Conservation (phyloP, 2,888 invertebrate species). For the Trachelus tabidus region DNA sequence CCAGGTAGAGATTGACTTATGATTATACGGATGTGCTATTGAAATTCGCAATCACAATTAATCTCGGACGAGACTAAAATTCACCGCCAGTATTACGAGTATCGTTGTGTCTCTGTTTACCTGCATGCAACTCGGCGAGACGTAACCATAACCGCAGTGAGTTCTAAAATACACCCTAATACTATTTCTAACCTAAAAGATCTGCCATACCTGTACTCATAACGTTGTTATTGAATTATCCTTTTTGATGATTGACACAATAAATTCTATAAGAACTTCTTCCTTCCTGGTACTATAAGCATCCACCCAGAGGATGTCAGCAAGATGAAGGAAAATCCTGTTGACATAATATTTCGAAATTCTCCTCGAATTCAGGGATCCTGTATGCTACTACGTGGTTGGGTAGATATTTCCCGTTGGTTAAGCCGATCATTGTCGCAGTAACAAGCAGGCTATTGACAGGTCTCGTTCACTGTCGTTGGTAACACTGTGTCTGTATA, state of each 20-base stretch:
- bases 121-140: not conserved
- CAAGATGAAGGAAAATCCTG: not conserved
- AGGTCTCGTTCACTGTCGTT: constrained; percentile 46
- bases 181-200: not conserved
- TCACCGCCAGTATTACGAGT: too few relatives aligned
- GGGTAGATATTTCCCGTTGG: constrained; percentile 59
- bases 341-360: not conserved
- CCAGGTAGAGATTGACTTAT: not conserved
- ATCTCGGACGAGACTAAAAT: not conserved
- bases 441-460: constrained; percentile 64
- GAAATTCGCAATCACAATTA: not conserved
- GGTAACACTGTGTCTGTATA: constrained; percentile 14
- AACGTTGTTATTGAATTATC: not conserved
- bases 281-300: not conserved
- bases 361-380: not conserved
- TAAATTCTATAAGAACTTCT: not conserved
- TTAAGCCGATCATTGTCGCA: constrained; percentile 63
- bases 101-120: not conserved
- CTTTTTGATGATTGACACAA: not conserved
- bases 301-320: not conserved
- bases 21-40: not conserved
- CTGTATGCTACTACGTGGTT: not conserved
- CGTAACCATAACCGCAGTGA: not conserved
- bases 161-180: not conserved
- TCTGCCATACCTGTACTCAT: not conserved